Conservation (phyloP, 53 echinoderm and acorn worm species). For the Echinarachnius parma region DNA sequence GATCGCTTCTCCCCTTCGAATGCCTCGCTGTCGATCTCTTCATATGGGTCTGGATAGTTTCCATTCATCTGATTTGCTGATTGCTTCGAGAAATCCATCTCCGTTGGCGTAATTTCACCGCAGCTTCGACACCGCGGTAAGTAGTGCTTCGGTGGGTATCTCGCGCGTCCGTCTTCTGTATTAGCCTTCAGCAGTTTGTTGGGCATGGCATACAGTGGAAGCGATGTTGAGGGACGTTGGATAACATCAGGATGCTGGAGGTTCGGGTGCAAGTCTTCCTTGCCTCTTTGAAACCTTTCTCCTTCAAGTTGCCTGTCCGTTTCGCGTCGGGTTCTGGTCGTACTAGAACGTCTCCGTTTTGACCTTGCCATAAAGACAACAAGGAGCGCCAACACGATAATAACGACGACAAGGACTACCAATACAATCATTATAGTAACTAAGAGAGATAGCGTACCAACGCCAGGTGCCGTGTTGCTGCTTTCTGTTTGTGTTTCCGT, state of each 20-base stretch:
- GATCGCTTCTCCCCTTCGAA: not conserved
- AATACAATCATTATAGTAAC: constrained; percentile 2
- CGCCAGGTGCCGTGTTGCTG: constrained; percentile 2
- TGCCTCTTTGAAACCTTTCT: not conserved
- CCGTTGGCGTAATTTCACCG: not conserved
- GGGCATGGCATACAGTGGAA: constrained; percentile 33
- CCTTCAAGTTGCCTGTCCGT: too few species aligned
- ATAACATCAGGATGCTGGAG: constrained; percentile 22
- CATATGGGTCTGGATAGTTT: constrained; percentile 10
- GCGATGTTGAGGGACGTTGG: constrained; percentile 9
- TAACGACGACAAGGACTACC: not conserved
- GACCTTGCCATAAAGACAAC: too few species aligned
- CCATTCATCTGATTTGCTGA: not conserved
- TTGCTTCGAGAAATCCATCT: not conserved
- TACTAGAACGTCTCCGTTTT: not conserved
- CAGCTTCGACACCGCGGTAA: constrained; percentile 4
- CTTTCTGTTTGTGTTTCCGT: too few species aligned
- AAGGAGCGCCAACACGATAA: too few species aligned
- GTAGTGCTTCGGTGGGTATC: constrained; percentile 31
- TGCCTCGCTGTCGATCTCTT: constrained; percentile 12
- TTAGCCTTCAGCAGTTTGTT: constrained; percentile 12
- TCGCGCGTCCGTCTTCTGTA: constrained; percentile 10
- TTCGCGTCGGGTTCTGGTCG: too few species aligned
- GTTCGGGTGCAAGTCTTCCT: not conserved
- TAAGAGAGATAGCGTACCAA: too few species aligned